Evolutionary conservation across 2,888 invertebrate genomes (phyloP).

Genomic region (Synergus itoensis): DNA sequence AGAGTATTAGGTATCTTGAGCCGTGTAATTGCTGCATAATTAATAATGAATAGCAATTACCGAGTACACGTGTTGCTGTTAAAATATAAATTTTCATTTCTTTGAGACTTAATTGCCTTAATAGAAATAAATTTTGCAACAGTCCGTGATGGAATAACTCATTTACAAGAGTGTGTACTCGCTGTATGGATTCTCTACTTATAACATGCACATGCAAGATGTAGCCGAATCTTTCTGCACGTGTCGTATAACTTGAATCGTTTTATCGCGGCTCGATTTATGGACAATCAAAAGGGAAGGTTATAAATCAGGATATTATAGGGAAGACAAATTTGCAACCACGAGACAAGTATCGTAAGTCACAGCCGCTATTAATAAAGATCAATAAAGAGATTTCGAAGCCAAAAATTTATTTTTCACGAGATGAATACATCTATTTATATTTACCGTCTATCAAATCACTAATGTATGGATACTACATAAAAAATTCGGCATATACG

Average conservation of each 20-base stretch:
- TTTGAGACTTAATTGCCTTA: neutral
- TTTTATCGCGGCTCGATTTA: neutral
- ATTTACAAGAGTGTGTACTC: neutral
- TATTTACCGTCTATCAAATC: neutral
- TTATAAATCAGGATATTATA: constrained; percentile 28
- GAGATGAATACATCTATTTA: neutral
- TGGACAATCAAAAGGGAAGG: neutral
- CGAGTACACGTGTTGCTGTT: neutral
- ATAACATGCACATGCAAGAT: neutral
- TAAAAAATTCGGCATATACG: neutral
- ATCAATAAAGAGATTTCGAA: neutral
- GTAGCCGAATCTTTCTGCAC: neutral
- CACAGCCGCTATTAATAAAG: constrained; percentile 21
- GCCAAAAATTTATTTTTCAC: neutral
- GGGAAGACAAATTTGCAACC: constrained; percentile 20
- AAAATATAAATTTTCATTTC: neutral
- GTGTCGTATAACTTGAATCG: neutral
- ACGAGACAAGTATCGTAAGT: neutral
- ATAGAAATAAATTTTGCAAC: constrained; percentile 2
- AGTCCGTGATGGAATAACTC: neutral
- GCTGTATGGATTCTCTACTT: neutral
- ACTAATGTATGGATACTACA: neutral
- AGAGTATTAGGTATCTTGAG: no score
- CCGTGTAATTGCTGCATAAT: neutral
- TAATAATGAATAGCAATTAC: neutral